phyloP scores from a whole-genome alignment of 1,140 invertebrate species.

The Tetramorium parvispinum region DNA sequence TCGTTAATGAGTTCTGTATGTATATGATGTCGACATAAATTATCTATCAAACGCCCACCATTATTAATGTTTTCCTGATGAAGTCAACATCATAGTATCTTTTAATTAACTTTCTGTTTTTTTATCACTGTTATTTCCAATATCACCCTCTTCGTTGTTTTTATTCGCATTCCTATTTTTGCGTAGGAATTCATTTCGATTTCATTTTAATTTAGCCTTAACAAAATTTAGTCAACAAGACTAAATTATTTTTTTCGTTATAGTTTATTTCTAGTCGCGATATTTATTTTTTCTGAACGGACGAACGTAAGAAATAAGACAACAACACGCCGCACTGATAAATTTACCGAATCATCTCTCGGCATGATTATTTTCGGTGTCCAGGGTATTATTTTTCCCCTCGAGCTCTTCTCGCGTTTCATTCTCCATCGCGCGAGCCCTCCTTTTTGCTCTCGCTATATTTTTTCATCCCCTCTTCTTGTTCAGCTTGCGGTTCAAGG shows the following conservation, averaged over 20 bases:
- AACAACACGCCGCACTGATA: constrained; percentile 26
- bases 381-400: constrained; percentile 58
- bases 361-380: constrained; percentile 56
- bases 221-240: neutral
- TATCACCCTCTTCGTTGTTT: neutral
- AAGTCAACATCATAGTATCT: neutral
- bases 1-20: neutral
- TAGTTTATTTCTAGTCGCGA: neutral
- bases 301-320: constrained; percentile 14
- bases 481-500: constrained; percentile 58
- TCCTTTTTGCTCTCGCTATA: constrained; percentile 56
- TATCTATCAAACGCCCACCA: neutral
- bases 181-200: neutral
- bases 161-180: neutral
- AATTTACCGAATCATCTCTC: constrained; percentile 54
- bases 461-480: constrained; percentile 62
- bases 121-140: neutral
- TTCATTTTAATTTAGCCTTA: constrained; percentile 14
- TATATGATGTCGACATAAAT: neutral
- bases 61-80: neutral
- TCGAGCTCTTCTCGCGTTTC: constrained; percentile 44
- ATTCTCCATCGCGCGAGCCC: constrained; percentile 39
- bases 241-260: constrained; percentile 1
- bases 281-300: constrained; percentile 40
- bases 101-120: neutral